Conservation (phyloP, 2,888 invertebrate species). For the Pecten maximus region DNA sequence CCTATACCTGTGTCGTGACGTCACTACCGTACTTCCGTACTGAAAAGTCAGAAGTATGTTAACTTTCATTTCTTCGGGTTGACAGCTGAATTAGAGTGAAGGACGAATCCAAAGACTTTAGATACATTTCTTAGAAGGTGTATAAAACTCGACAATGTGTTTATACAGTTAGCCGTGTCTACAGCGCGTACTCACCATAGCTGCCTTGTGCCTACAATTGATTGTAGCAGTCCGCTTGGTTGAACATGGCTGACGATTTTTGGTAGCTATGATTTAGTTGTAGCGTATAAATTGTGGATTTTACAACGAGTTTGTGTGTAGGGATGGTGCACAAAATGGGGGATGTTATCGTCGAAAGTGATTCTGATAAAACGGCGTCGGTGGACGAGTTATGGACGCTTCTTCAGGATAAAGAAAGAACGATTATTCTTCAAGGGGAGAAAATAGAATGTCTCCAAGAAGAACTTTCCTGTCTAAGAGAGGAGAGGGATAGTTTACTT, state of each 20-base stretch:
- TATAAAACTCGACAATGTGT: not conserved
- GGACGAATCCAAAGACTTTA: not conserved
- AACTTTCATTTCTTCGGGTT: not conserved
- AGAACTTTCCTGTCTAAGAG: not conserved
- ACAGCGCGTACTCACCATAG: not conserved
- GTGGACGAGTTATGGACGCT: not conserved
- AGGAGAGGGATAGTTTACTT: not conserved
- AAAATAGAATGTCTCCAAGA: not conserved
- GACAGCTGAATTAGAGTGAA: not conserved
- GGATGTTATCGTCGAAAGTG: not conserved
- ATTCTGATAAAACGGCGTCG: not conserved
- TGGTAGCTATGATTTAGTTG: constrained; percentile 1
- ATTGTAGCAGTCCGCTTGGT: not conserved
- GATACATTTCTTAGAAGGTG: not conserved
- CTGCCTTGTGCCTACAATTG: not conserved
- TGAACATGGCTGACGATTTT: constrained; percentile 28
- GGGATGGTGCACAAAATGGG: constrained; percentile 33
- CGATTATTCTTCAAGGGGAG: not conserved
- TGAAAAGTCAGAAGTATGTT: not conserved
- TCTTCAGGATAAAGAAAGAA: not conserved
- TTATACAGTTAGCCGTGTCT: not conserved
- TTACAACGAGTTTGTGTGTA: not conserved
- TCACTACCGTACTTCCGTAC: constrained; percentile 9
- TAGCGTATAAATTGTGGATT: not conserved
- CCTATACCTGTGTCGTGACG: constrained; percentile 16